These are phyloP conservation scores for Laterallus jamaicensis DNA, from an alignment of 2,113 vertebrate genomes.

Conservation along the genomic window DNA sequence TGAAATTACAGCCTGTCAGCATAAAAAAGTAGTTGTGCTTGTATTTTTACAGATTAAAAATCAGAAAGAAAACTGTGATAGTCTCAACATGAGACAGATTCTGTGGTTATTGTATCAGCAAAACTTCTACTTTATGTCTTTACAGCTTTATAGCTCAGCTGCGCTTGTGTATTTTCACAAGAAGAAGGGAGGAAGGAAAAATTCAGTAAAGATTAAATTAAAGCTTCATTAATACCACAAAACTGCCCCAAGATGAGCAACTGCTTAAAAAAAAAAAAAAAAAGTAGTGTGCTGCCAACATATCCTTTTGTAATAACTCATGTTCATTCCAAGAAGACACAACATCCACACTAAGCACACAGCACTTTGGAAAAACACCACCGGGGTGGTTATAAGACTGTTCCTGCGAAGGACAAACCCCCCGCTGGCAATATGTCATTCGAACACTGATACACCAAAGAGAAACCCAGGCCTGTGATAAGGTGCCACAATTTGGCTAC, in stretches of 20 bases:
- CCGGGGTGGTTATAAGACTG: neutral
- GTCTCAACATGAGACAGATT: neutral
- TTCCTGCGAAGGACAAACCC: neutral
- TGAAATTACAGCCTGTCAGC: neutral
- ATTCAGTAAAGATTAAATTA: neutral
- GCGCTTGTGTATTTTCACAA: neutral
- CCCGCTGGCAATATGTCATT: neutral
- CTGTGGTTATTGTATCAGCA: neutral
- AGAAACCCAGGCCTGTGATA: neutral
- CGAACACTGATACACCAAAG: neutral
- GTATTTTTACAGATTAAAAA: neutral
- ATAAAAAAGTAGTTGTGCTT: neutral
- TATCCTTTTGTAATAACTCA: neutral
- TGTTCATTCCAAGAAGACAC: neutral
- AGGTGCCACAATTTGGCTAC: neutral
- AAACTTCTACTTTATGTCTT: neutral
- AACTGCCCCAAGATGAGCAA: neutral
- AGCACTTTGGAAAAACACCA: neutral
- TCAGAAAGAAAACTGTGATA: neutral
- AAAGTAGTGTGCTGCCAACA: accelerated
- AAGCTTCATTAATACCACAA: neutral
- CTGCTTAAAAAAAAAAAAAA: neutral
- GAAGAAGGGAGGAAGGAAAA: neutral
- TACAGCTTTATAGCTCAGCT: neutral
- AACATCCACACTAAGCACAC: neutral